These are phyloP conservation scores for Macrotis lagotis DNA, from an alignment of 2,113 vertebrate genomes.

Conservation along the genomic window DNA sequence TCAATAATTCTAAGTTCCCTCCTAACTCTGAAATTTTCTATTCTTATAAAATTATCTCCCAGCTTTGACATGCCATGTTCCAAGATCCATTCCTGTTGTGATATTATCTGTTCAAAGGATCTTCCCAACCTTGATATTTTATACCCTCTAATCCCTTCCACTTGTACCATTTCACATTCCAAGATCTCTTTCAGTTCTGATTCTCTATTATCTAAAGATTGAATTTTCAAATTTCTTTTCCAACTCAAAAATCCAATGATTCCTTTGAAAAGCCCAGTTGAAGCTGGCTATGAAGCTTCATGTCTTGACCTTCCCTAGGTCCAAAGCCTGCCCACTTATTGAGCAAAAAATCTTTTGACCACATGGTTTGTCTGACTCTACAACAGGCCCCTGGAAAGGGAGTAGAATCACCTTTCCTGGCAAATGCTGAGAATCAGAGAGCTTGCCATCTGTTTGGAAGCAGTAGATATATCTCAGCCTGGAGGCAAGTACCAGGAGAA, in stretches of 20 bases:
- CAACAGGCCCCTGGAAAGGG: background rate
- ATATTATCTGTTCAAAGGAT: background rate
- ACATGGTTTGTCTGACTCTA: background rate
- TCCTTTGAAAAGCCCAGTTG: slow-evolving; percentile 40
- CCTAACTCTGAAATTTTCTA: background rate
- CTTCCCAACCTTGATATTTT: background rate
- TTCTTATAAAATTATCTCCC: background rate
- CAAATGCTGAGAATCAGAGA: background rate
- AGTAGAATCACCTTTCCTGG: slow-evolving; percentile 4
- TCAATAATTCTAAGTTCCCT: background rate
- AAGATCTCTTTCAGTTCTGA: background rate
- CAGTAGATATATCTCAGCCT: background rate
- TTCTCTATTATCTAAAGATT: background rate
- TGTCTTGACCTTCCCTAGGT: background rate
- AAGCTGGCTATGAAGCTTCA: slow-evolving; percentile 31
- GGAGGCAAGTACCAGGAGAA: background rate
- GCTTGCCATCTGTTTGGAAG: background rate
- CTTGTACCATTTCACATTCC: background rate
- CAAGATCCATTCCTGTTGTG: background rate
- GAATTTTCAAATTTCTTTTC: background rate
- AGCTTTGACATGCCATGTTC: background rate
- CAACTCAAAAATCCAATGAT: background rate
- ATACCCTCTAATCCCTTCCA: background rate
- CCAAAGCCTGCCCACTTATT: slow-evolving; percentile 13
- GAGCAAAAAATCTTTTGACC: slow-evolving; percentile 39